Evolutionary conservation across 2,888 invertebrate genomes (phyloP), one percentile per base, ranked within the genome.

Genomic region (Stenotaenia linearis): DNA sequence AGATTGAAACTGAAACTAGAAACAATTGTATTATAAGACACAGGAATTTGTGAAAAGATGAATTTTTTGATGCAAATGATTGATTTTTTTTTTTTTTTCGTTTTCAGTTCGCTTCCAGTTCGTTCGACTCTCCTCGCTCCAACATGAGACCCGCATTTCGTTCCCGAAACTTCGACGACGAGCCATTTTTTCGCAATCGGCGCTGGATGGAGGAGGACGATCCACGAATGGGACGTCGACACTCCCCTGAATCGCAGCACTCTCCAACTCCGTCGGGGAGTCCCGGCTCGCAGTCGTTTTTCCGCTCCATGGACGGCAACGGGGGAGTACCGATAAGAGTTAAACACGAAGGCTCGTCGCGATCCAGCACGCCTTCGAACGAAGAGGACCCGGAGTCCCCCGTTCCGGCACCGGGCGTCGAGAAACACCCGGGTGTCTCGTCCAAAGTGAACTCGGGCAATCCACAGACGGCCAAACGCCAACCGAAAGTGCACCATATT

Each of bases 401-500:
- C 4, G 37, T 10, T 6, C 56, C 56, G 9, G 30, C 28, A 0
- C 78, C 80, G 21, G 78, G 78, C 15, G 32, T 77, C 3, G 81
- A 81, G 45, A 80, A 81, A 35, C 80, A 80, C 40, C 37, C 81
- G 2, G 80, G 80, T 21, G 79, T 80, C n/a, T n/a, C 78, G 12
- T 12, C 81, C 45, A 80, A 75, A 35, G 18, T 37, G 30, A 37
- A 74, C 21, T n/a, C 61, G 4, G 77, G 74, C 25, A 78, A 40
- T 30, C 28, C 79, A 10, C 78, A 78, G 25, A 81, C 81, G 9
- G 81, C 81, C 7, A 40, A 77, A 28, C 45, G 80, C 6, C 78
- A 78, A 77, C 81, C 81, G 1, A 81, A 81, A 40, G 91, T 94
- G 76, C 89, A 95, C 81, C 92, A 93, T 84, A 95, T 95, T 86